Base-by-base conservation (phyloP, 1,140 invertebrate genomes). In the Drosophila pruinosa region DNA sequence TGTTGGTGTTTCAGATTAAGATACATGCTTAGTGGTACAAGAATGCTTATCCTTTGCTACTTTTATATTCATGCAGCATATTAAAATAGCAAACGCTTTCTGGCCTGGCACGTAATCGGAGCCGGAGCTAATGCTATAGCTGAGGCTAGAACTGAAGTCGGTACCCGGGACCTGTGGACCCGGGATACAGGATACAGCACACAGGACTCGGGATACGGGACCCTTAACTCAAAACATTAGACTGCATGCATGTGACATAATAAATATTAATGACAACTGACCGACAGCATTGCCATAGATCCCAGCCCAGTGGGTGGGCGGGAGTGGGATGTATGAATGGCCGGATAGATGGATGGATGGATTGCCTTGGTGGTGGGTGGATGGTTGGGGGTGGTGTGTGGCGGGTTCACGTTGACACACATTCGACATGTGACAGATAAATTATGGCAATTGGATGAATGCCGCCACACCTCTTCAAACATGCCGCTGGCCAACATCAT, bases 351-450 rank as follows among this genome's bases (percentile, higher is more conserved):
- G 39, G 24, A 5, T 22, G 22, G 22, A 24, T 24, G 28, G 50
- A n/a, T 53, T 8, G 17, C 14, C 39, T 12, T 22, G 21, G 50
- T 50, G 24, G 45, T 47, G 10, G 39, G 19, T 12, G 31, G 21
- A 41, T 50, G 24, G 45, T 47, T 6, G 39, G 19, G 8, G 31
- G n/a, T 52, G 7, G 15, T n/a, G n/a, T 19, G 48, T 48, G 15
- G 43, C 24, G 8, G 38, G 50, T 76, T 76, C 68, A 85, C 76
- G 80, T 73, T 80, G 80, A 86, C 78, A 88, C 70, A 88, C 82
- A 86, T 86, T 88, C 82, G 82, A 88, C 82, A 86, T 86, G 82
- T 86, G 82, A 86, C 82, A 82, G 82, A 86, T 86, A 86, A 82
- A 88, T 86, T 88, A 88, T 82, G 81, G 82, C 82, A 88, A 88